Base-by-base conservation (phyloP, 1,140 invertebrate species). In the Drosophila tani region DNA sequence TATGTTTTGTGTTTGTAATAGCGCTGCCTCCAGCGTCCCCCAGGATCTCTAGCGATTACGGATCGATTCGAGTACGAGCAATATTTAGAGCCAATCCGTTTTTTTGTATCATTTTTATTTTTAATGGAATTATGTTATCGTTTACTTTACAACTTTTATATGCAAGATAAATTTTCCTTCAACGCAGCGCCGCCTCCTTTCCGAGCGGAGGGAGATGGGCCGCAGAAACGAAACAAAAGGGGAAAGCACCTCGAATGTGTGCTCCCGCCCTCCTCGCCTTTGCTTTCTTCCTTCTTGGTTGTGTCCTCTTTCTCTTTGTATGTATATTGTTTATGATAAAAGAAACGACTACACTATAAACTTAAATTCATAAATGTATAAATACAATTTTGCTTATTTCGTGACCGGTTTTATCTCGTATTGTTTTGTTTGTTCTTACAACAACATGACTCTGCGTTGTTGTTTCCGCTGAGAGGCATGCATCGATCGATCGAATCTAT, bases 81-180 rank as follows among this genome's bases (percentile, higher is more conserved):
- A 59, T 55, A 70, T 67, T 19, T 38, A 40, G 27, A 53, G 65
- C 46, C 65, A 55, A 46, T 27, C 46, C 50, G 51, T 46, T 51
- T 69, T 67, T 70, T 57, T 63, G n/a, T 79, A 43, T 80, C 35
- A 29, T 41, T 87, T 88, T 88, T 84, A 74, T 90, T 87, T 88
- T 79, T 90, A 88, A 84, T 88, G 84, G 85, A 88, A 88, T 88
- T 90, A 88, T 84, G 56, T 85, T 85, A 85, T 82, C 62, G 74
- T 85, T 85, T 75, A 86, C 71, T 90, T 88, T 88, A 88, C 84
- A 88, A 70, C 46, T 64, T 80, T 79, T 69, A 73, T 81, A 66
- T 81, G 58, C 77, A 78, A 87, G 80, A 67, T 76, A 63, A 70
- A 71, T 68, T 59, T 46, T 40, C 45, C 49, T 19, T 17, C 14